Percentiles rank a stretch among this genome's conserved stretches.
These are phyloP conservation scores for Aethes cnicana DNA, from an alignment of 2,888 invertebrate genomes.

Conservation along the genomic window DNA sequence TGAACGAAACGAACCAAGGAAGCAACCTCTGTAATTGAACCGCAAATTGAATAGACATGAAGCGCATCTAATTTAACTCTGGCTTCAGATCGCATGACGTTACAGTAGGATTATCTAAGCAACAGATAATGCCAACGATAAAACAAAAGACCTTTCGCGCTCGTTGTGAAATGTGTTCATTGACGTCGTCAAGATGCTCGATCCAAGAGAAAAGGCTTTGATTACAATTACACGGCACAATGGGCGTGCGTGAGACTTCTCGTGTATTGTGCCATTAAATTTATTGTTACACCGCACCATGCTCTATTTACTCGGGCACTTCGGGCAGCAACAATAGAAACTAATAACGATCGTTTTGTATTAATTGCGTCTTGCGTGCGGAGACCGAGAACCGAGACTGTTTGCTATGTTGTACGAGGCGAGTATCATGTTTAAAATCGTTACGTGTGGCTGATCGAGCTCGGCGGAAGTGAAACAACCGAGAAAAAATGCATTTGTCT, in stretches of 20 bases:
- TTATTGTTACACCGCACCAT: constrained; percentile 67
- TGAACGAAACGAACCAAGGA: constrained; percentile 36
- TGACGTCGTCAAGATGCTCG: constrained; percentile 55
- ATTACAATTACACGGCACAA: constrained; percentile 71
- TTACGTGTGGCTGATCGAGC: constrained; percentile 56
- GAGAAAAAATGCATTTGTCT: constrained; percentile 44
- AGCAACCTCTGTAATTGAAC: constrained; percentile 33
- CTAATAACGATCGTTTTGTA: constrained; percentile 70
- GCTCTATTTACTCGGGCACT: constrained; percentile 72
- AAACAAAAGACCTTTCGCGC: constrained; percentile 36
- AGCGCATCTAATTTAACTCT: constrained; percentile 20
- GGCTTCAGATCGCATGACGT: constrained; percentile 14
- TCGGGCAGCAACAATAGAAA: constrained; percentile 72
- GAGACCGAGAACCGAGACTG: constrained; percentile 52
- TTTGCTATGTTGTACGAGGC: constrained; percentile 53
- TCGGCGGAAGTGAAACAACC: constrained; percentile 55
- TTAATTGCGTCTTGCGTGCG: constrained; percentile 69
- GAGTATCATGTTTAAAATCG: constrained; percentile 52
- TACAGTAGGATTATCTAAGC: constrained; percentile 16
- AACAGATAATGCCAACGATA: constrained; percentile 14
- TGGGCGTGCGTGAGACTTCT: constrained; percentile 70
- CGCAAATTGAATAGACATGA: constrained; percentile 38
- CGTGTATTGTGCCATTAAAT: constrained; percentile 65
- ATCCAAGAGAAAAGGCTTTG: constrained; percentile 68
- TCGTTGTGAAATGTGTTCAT: constrained; percentile 62